A percentile compares a stretch with the other conserved stretches of the same genome.
Conservation (phyloP, 2,797 vertebrate species). For the Pangasius krempfi region DNA sequence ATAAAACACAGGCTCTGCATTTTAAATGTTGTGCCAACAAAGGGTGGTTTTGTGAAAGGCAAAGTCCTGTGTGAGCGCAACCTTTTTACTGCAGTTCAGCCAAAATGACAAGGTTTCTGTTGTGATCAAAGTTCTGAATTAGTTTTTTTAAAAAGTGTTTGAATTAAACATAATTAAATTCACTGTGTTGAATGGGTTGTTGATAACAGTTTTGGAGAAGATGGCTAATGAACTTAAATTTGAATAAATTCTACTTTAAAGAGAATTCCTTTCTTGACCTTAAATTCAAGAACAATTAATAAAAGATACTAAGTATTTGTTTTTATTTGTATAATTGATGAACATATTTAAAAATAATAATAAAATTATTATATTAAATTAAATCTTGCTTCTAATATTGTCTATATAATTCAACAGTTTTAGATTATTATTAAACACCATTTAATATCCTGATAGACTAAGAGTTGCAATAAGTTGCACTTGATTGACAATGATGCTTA, state of each 20-base stretch:
- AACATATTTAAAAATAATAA: not conserved
- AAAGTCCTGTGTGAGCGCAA: slow-evolving; percentile 24
- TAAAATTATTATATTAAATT: not conserved
- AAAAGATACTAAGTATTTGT: not conserved
- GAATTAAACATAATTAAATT: not conserved
- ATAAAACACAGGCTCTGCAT: slow-evolving; percentile 53
- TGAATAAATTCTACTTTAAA: not conserved
- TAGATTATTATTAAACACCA: not conserved
- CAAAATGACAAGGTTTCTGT: slow-evolving; percentile 25
- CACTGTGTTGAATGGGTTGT: not conserved
- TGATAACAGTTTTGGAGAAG: not conserved
- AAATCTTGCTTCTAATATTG: not conserved
- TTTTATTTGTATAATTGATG: not conserved
- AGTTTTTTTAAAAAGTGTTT: not conserved
- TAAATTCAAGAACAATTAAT: not conserved
- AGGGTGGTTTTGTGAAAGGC: slow-evolving; percentile 6
- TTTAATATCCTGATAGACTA: not conserved
- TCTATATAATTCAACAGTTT: not conserved
- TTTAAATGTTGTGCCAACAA: slow-evolving; percentile 39
- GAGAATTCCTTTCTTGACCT: not conserved
- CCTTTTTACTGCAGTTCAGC: slow-evolving; percentile 26
- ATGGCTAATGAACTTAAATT: not conserved
- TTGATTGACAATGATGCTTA: not conserved
- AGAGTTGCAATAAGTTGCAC: not conserved
- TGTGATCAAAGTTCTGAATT: not conserved